These are phyloP conservation scores for Pachypanchax playfairii DNA, from an alignment of 2,113 vertebrate species.

Conservation along the genomic window DNA sequence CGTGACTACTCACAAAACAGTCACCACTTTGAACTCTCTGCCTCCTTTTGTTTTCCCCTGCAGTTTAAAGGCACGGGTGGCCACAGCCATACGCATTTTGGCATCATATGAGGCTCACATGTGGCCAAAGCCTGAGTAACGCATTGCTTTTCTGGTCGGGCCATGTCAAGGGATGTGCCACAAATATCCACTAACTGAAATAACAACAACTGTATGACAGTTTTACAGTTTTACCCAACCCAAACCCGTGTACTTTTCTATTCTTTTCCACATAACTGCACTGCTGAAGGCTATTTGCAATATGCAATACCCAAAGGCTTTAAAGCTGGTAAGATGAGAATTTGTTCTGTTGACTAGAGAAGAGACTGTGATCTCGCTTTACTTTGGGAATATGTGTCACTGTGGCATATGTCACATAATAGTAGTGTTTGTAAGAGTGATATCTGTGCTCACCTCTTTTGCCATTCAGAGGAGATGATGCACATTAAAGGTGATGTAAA, in stretches of 20 bases:
- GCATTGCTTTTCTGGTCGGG: slow-evolving; percentile 52
- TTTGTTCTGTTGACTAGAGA: slow-evolving; percentile 58
- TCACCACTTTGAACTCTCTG: slow-evolving; percentile 66
- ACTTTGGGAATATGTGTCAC: slow-evolving; percentile 64
- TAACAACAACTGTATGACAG: slow-evolving; percentile 75
- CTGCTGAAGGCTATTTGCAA: slow-evolving; percentile 71
- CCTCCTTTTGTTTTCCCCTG: slow-evolving; percentile 64
- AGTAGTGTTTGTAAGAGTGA: slow-evolving; percentile 55
- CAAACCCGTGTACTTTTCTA: slow-evolving; percentile 54
- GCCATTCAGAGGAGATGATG: slow-evolving; percentile 24
- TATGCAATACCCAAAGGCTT: slow-evolving; percentile 76
- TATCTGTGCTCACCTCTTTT: slow-evolving; percentile 32
- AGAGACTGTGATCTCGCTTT: slow-evolving; percentile 67
- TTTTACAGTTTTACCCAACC: slow-evolving; percentile 66
- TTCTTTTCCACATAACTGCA: slow-evolving; percentile 60
- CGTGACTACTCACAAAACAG: slow-evolving; percentile 75
- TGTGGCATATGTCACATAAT: slow-evolving; percentile 60
- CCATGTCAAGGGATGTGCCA: slow-evolving; percentile 52
- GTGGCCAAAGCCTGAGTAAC: slow-evolving; percentile 67
- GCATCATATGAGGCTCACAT: slow-evolving; percentile 68
- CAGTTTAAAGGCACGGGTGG: slow-evolving; percentile 60
- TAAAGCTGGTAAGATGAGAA: slow-evolving; percentile 53
- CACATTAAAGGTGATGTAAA: slow-evolving; percentile 30
- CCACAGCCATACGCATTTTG: slow-evolving; percentile 50
- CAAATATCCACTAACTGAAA: slow-evolving; percentile 74